Evolutionary conservation across 2,888 invertebrate genomes (phyloP).

Genomic region (Caenorhabditis wallacei): DNA sequence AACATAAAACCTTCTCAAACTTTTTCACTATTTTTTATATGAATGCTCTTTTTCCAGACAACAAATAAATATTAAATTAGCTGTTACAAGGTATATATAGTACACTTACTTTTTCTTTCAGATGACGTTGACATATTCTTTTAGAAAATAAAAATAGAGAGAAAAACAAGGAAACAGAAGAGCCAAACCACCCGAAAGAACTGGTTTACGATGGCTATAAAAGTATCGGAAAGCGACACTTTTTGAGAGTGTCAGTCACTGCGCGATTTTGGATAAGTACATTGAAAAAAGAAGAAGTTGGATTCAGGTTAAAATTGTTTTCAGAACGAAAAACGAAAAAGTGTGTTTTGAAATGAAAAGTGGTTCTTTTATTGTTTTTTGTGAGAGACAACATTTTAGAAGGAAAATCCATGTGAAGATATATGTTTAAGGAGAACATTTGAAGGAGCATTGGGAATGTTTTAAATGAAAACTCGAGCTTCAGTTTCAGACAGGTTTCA

Average conservation of each 20-base stretch:
- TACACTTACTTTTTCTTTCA: constrained; percentile 20
- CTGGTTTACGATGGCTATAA: constrained; percentile 52
- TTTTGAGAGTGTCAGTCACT: constrained; percentile 22
- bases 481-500: too few relatives aligned
- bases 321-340: constrained; percentile 14
- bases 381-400: not conserved
- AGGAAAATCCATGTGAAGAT: too few relatives aligned
- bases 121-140: constrained; percentile 36
- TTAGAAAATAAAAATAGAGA: not conserved
- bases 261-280: constrained; percentile 26
- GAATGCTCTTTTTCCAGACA: too few relatives aligned
- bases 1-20: too few relatives aligned
- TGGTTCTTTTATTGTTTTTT: not conserved
- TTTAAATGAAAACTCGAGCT: too few relatives aligned
- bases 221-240: constrained; percentile 41
- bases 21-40: too few relatives aligned
- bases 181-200: constrained; percentile 14
- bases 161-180: constrained; percentile 26
- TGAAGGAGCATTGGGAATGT: too few relatives aligned
- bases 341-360: constrained; percentile 23
- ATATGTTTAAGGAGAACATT: too few relatives aligned
- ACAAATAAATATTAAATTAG: too few relatives aligned
- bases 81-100: too few relatives aligned
- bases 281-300: constrained; percentile 6
- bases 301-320: constrained; percentile 17